Percentiles rank a stretch among this genome's conserved stretches.
phyloP scores from a whole-genome alignment of 2,797 vertebrate genomes.

The Holocentrus rufus region DNA sequence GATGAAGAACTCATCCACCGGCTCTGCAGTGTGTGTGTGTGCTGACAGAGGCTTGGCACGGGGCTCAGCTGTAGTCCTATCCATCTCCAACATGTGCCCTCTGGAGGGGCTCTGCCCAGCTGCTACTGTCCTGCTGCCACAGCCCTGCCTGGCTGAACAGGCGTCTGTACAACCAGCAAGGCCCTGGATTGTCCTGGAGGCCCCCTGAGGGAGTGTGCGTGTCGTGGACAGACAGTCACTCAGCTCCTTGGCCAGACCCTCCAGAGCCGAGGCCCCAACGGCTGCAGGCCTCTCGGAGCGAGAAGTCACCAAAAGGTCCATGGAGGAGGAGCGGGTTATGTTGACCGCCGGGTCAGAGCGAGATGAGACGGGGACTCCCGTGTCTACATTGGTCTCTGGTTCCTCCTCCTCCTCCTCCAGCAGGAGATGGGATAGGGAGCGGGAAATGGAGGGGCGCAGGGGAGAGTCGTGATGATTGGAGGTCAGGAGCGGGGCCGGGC shows the following conservation, averaged over 20 bases:
- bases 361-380: slow-evolving; percentile 76
- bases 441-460: slow-evolving; percentile 46
- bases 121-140: slow-evolving; percentile 33
- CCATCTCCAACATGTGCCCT: slow-evolving; percentile 24
- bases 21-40: slow-evolving; percentile 24
- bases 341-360: slow-evolving; percentile 14
- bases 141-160: slow-evolving; percentile 19
- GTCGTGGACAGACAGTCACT: slow-evolving; percentile 59
- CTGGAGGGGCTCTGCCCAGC: slow-evolving; percentile 43
- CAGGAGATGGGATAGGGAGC: slow-evolving; percentile 61
- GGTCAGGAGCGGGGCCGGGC: slow-evolving; percentile 48
- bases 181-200: slow-evolving; percentile 29
- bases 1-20: slow-evolving; percentile 92
- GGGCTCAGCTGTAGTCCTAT: slow-evolving; percentile 47
- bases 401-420: slow-evolving; percentile 75
- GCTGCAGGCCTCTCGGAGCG: slow-evolving; percentile 42
- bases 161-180: slow-evolving; percentile 20
- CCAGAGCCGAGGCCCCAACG: slow-evolving; percentile 64
- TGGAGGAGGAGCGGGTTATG: slow-evolving; percentile 59
- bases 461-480: slow-evolving; percentile 62
- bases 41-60: slow-evolving; percentile 16
- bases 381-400: slow-evolving; percentile 90
- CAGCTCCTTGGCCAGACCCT: slow-evolving; percentile 72
- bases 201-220: background rate
- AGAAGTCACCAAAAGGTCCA: slow-evolving; percentile 41